phyloP scores from a whole-genome alignment of 2,113 vertebrate species.

The Thermophis baileyi region DNA sequence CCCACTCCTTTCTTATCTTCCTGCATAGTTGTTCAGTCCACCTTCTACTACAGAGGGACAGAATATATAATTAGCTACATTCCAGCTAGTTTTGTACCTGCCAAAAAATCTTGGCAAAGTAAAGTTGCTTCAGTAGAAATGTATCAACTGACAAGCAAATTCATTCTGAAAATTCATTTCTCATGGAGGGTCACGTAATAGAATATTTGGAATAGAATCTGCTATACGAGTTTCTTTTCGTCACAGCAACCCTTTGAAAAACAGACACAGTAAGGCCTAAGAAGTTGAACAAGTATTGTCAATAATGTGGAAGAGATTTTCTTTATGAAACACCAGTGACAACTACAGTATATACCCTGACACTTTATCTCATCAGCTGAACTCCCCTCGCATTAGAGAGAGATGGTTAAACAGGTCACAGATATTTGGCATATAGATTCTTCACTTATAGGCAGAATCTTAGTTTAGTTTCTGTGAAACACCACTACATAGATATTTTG shows the following conservation, averaged over 20 bases:
- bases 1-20: not conserved
- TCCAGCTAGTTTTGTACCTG: not conserved
- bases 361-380: not conserved
- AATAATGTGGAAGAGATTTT: not conserved
- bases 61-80: not conserved
- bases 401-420: not conserved
- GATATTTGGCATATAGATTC: not conserved
- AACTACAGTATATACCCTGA: not conserved
- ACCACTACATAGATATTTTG: not conserved
- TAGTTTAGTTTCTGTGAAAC: not conserved
- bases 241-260: not conserved
- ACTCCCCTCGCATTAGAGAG: not conserved
- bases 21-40: not conserved
- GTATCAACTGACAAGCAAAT: not conserved
- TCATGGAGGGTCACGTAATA: not conserved
- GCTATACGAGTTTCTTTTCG: not conserved
- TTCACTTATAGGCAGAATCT: not conserved
- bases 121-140: not conserved
- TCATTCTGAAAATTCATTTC: not conserved
- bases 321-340: not conserved
- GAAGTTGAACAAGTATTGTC: not conserved
- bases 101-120: not conserved
- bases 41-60: not conserved
- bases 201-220: not conserved
- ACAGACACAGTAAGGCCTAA: not conserved